Evolutionary conservation across 2,797 vertebrate species (phyloP).

Genomic region (Pangasius larnaudii): DNA sequence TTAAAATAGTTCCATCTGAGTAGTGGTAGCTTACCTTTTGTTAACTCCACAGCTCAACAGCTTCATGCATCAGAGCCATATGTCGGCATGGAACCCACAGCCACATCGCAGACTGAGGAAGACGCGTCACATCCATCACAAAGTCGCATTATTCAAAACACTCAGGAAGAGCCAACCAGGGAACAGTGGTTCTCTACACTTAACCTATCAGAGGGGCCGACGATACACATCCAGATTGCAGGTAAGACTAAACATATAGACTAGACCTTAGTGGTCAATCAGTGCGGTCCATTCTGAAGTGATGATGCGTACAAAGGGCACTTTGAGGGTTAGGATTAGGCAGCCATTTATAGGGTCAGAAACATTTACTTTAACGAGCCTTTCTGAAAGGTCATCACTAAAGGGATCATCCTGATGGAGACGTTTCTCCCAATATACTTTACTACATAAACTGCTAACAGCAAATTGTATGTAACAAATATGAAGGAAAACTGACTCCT

Average conservation of each 20-base stretch:
- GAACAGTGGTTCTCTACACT: slow-evolving; percentile 74
- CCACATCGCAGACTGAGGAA: slow-evolving; percentile 54
- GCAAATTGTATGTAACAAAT: no score
- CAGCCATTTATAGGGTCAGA: slow-evolving; percentile 10
- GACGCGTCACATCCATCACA: slow-evolving; percentile 60
- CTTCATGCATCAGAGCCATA: slow-evolving; percentile 65
- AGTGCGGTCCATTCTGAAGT: slow-evolving; percentile 3
- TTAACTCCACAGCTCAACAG: slow-evolving; percentile 62
- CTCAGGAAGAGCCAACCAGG: slow-evolving; percentile 80
- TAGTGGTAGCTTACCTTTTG: slow-evolving; percentile 41
- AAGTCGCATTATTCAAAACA: slow-evolving; percentile 64
- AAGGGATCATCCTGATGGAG: not conserved
- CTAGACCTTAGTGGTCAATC: not conserved
- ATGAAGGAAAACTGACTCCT: not conserved
- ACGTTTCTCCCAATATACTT: not conserved
- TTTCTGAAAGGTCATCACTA: not conserved
- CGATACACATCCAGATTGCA: slow-evolving; percentile 67
- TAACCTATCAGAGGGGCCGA: slow-evolving; percentile 66
- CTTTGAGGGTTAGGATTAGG: not conserved
- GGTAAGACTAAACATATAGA: slow-evolving; percentile 62
- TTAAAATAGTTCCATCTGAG: not conserved
- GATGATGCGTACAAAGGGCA: not conserved
- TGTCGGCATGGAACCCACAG: slow-evolving; percentile 69
- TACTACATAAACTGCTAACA: not conserved
- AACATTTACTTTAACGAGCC: not conserved